These are phyloP conservation scores for Archivesica marissinica DNA, from an alignment of 1,140 invertebrate genomes.

Conservation along the genomic window DNA sequence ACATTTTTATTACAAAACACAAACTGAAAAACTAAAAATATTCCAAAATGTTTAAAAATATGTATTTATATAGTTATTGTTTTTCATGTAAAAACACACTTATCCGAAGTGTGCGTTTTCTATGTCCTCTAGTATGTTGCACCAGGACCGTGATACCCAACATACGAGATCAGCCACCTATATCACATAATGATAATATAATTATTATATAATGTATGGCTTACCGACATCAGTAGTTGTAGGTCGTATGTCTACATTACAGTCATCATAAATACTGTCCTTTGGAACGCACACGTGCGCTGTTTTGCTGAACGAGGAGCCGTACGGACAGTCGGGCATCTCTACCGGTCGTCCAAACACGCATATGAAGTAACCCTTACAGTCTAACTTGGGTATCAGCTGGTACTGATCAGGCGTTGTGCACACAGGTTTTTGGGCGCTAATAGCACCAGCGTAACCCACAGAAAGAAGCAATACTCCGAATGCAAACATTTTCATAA, in stretches of 20 bases:
- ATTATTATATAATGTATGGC: too few species aligned
- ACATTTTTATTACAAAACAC: too few species aligned
- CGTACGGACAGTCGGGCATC: conserved; percentile 42
- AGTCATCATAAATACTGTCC: conserved; percentile 43
- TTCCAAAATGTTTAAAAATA: too few species aligned
- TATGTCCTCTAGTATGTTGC: too few species aligned
- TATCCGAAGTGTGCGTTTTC: too few species aligned
- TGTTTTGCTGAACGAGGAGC: conserved; percentile 18
- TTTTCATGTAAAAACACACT: too few species aligned
- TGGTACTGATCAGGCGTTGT: background rate
- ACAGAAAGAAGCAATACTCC: background rate
- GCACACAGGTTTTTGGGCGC: background rate
- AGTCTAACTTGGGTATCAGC: conserved; percentile 36
- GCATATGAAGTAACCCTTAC: conserved; percentile 30
- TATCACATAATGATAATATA: too few species aligned
- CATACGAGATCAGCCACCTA: too few species aligned
- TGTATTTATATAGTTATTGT: too few species aligned
- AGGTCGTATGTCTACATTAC: background rate
- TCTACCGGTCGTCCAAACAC: conserved; percentile 31
- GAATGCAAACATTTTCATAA: conserved; percentile 10
- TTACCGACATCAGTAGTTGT: conserved; percentile 18
- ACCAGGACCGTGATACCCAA: too few species aligned
- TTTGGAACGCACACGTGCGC: conserved; percentile 45
- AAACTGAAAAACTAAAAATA: too few species aligned
- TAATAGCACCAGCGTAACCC: background rate